A percentile compares a stretch with the other conserved stretches of the same genome.
These are phyloP conservation scores for Phaonia tiefii DNA, from an alignment of 2,888 invertebrate genomes.

Conservation along the genomic window DNA sequence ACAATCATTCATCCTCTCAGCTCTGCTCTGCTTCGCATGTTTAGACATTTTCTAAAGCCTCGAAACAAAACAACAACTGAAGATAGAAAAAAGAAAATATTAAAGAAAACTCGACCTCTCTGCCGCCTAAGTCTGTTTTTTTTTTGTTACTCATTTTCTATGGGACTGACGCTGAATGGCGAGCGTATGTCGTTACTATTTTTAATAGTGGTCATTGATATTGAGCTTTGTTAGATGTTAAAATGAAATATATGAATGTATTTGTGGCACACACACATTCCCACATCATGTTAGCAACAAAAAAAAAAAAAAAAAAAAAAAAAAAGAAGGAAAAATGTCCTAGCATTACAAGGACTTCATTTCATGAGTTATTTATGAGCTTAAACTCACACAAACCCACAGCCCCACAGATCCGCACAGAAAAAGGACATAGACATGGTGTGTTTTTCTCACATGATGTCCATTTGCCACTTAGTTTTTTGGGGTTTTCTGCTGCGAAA, in stretches of 20 bases:
- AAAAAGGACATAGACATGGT: conserved; percentile 8
- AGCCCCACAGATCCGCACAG: too few species aligned
- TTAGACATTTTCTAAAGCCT: conserved; percentile 11
- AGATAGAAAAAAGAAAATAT: neutral
- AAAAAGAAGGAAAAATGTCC: too few species aligned
- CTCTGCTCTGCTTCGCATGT: conserved; percentile 6
- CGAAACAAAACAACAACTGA: neutral
- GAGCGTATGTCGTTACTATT: conserved; percentile 32
- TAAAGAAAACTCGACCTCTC: neutral
- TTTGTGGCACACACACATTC: conserved; percentile 10
- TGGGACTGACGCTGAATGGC: neutral
- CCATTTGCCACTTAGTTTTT: conserved; percentile 13
- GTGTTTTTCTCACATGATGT: conserved; percentile 16
- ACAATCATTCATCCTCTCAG: conserved; percentile 28
- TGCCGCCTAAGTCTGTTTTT: neutral
- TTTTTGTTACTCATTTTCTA: too few species aligned
- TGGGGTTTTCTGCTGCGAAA: neutral
- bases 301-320: too few species aligned
- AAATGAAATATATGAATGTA: conserved; percentile 35
- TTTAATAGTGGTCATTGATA: conserved; percentile 57
- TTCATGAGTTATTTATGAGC: conserved; percentile 67
- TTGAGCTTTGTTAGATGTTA: conserved; percentile 35
- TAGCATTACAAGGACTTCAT: conserved; percentile 59
- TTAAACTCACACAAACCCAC: conserved; percentile 35
- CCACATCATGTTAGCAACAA: neutral